Evolutionary conservation across 2,888 invertebrate species (phyloP), one percentile per base, ranked within the genome.

Genomic region (Aethes cnicana): DNA sequence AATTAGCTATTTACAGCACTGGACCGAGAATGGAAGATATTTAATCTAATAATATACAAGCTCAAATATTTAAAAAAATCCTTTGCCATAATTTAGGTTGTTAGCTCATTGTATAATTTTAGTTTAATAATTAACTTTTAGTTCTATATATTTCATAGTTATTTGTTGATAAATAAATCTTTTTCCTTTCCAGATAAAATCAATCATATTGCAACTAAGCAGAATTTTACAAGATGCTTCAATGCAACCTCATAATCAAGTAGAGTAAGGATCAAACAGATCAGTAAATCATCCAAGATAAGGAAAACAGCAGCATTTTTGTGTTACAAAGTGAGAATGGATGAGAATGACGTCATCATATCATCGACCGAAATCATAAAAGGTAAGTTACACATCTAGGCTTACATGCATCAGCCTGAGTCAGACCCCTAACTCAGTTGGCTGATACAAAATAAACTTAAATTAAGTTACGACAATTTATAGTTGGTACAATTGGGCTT

Each of bases 361-460:
- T 92, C 92, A 69, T 92, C 92, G 47, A 91, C 92, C 14, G 93
- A 93, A 77, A 92, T 92, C 58, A 91, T 93, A 56, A 92, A 92
- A 91, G 92, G 93, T 93, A 84, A 81, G 79, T 64, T 54, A 48
- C 46, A 26, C 12, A 18, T 26, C n/a, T n/a, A n/a, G n/a, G n/a
- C n/a, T n/a, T n/a, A n/a, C n/a, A n/a, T n/a, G n/a, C n/a, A n/a
- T n/a, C n/a, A n/a, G n/a, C n/a, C n/a, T n/a, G n/a, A n/a, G n/a
- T n/a, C n/a, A 21, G 17, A 25, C 32, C 21, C 11, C 26, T n/a
- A 5, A 6, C 1, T n/a, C 4, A 7, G 20, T 14, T 21, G 18
- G 1, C 12, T 0, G 4, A 12, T 23, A 3, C n/a, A 16, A 20
- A 43, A 25, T 12, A 33, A 25, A 35, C 9, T 39, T 7, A 16